Base-by-base conservation (phyloP, 1,140 invertebrate genomes). In the Myzus persicae region DNA sequence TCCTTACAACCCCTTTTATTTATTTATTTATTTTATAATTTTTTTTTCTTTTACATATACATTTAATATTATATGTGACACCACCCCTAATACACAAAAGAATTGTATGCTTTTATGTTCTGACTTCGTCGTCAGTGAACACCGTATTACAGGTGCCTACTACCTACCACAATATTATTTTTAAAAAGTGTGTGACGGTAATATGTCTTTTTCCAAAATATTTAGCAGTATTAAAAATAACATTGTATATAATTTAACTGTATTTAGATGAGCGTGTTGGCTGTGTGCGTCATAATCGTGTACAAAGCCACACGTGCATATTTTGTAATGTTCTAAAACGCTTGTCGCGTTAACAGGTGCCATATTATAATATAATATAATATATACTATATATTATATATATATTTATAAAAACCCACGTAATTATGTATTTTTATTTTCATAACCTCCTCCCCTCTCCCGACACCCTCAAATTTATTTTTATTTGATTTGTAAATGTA, bases 1-100 rank as follows among this genome's bases (percentile, higher is more conserved):
- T 92, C 76, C 76, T 92, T 81, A 92, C 44, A 11, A 38, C n/a
- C 42, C 76, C 84, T 48, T 92, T 92, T 81, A 91, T 38, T 67
- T 91, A 76, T 91, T 91, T 76, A 91, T 91, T 76, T 91, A 44
- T 91, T 91, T 67, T 40, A 76, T 89, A 38, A 14, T 38, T 38
- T 54, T 82, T 46, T 76, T 36, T 44, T 84, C 82, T 3, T 48
- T 92, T 44, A 44, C 9, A 44, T 6, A 11, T 42, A 44, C 59
- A 42, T 48, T 48, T 48, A 46, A n/a, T 42, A 7, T 87, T n/a
- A 87, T n/a, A n/a, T 87, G 59, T 76, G 59, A 76, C 59, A 36
- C 31, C 59, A n/a, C 14, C 59, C n/a, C 59, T n/a, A 76, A 14
- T 76, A 76, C 14, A 76, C 31, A n/a, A 36, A n/a, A n/a, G n/a